Percentiles rank a stretch among this genome's conserved stretches.
Evolutionary conservation across 2,888 invertebrate species (phyloP).

Genomic region (Sepioteuthis lessoniana): DNA sequence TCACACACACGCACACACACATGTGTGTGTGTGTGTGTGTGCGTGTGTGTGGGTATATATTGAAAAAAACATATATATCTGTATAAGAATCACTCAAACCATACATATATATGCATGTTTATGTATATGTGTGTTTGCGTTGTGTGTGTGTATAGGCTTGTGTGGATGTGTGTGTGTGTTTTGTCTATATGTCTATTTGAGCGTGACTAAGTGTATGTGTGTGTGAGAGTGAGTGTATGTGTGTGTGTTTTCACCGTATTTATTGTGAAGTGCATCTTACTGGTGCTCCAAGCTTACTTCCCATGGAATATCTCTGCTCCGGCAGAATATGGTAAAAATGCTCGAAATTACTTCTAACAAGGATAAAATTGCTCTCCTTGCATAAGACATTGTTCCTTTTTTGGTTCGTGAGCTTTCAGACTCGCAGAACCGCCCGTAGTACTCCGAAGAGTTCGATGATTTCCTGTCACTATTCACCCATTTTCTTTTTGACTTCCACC

Average conservation of each 20-base stretch:
- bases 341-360: constrained; percentile 12
- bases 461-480: not conserved
- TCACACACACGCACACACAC: too few relatives aligned
- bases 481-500: not conserved
- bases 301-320: not conserved
- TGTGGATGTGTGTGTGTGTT: too few relatives aligned
- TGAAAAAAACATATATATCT: too few relatives aligned
- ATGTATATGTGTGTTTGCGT: not conserved
- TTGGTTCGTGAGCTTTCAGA: not conserved
- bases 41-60: too few relatives aligned
- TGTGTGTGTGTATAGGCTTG: too few relatives aligned
- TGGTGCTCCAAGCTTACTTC: not conserved
- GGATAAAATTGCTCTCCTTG: constrained; percentile 10
- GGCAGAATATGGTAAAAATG: constrained; percentile 15
- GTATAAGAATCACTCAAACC: too few relatives aligned
- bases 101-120: not conserved
- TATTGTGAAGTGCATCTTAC: not conserved
- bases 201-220: too few relatives aligned
- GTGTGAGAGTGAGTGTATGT: not conserved
- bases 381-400: constrained; percentile 9
- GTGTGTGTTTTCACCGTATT: not conserved
- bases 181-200: too few relatives aligned
- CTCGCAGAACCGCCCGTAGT: not conserved
- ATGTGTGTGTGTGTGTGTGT: too few relatives aligned
- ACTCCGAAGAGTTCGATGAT: constrained; percentile 11